Evolutionary conservation across 2,888 invertebrate species (phyloP).

Genomic region (Zygothrica quintamaculata): DNA sequence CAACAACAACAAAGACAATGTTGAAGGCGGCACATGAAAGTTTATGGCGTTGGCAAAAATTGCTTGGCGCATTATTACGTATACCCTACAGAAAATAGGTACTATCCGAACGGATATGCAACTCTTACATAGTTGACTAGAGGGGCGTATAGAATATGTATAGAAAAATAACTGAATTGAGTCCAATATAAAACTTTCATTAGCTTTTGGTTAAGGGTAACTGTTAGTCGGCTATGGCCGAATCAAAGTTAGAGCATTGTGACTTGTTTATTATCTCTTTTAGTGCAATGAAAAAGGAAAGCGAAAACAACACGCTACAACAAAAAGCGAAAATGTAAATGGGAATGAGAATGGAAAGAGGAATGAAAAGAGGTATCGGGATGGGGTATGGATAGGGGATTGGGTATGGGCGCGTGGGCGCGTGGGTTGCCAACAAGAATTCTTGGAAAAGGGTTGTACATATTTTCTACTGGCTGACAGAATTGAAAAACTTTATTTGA

Average conservation of each 20-base stretch:
- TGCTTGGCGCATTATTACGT: constrained; percentile 61
- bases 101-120: too few relatives aligned
- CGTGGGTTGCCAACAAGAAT: constrained; percentile 35
- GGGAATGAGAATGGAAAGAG: neutral
- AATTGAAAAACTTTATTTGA: constrained; percentile 38
- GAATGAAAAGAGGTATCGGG: too few relatives aligned
- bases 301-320: constrained; percentile 42
- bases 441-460: constrained; percentile 29
- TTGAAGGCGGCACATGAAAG: constrained; percentile 76
- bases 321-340: constrained; percentile 37
- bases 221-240: neutral
- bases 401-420: too few relatives aligned
- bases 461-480: constrained; percentile 35
- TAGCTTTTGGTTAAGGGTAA: constrained; percentile 25
- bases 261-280: constrained; percentile 23
- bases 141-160: too few relatives aligned
- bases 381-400: too few relatives aligned
- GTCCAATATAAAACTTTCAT: too few relatives aligned
- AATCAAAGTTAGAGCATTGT: neutral
- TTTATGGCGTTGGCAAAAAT: constrained; percentile 69
- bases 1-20: constrained; percentile 44
- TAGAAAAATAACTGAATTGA: too few relatives aligned
- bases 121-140: too few relatives aligned
- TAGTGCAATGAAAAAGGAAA: constrained; percentile 56
- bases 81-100: too few relatives aligned